Evolutionary conservation across 2,797 vertebrate species (phyloP).

Genomic region (Coracias cyanogaster): DNA sequence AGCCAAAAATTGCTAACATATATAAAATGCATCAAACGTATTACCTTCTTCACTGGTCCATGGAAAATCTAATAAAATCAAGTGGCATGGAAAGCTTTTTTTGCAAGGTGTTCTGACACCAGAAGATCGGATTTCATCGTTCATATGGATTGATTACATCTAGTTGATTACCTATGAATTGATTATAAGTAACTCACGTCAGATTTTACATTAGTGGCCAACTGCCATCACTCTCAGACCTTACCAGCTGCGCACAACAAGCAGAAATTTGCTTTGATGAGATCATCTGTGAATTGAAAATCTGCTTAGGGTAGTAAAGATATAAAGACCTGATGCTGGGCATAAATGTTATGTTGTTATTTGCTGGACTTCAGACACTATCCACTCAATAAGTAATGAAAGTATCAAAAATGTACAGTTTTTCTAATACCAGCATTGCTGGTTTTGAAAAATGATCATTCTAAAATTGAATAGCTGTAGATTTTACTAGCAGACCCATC

Average conservation of each 20-base stretch:
- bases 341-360: not conserved
- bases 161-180: not conserved
- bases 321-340: not conserved
- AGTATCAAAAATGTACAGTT: not conserved
- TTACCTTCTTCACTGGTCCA: not conserved
- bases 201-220: not conserved
- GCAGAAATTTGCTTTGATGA: not conserved
- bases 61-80: constrained; percentile 31
- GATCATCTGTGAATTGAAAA: not conserved
- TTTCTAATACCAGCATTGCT: not conserved
- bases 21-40: not conserved
- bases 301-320: not conserved
- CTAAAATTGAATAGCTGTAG: not conserved
- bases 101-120: not conserved
- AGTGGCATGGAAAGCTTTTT: not conserved
- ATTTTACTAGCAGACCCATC: not conserved
- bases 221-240: not conserved
- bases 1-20: not conserved
- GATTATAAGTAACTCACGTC: not conserved
- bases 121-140: not conserved
- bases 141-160: not conserved
- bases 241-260: not conserved
- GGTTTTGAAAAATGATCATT: not conserved
- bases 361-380: not conserved
- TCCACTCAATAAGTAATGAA: not conserved